Conservation (phyloP, 2,888 invertebrate genomes). For the Syrphus vitripennis region DNA sequence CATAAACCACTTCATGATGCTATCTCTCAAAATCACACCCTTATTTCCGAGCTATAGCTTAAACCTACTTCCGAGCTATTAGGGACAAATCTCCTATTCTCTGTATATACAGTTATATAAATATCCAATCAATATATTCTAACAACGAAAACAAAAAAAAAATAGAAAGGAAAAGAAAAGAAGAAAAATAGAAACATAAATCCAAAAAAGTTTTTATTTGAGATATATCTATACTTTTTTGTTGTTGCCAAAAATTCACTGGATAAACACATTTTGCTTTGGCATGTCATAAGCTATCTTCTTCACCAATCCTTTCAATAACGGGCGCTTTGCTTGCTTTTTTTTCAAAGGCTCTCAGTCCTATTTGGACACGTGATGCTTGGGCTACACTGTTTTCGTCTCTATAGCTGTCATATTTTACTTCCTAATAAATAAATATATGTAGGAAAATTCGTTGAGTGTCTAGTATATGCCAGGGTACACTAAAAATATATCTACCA, state of each 20-base stretch:
- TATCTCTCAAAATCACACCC: background rate
- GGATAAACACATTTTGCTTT: conserved; percentile 39
- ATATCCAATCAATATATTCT: conserved; percentile 13
- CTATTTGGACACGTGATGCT: conserved; percentile 65
- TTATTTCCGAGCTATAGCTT: background rate
- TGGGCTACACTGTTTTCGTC: conserved; percentile 20
- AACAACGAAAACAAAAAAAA: background rate
- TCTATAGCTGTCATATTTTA: conserved; percentile 2
- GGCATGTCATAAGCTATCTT: conserved; percentile 52
- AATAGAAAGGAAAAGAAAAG: background rate
- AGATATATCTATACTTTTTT: conserved; percentile 12
- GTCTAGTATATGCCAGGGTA: too few species aligned
- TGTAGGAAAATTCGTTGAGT: conserved; percentile 26
- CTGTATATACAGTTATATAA: background rate
- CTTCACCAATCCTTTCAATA: background rate
- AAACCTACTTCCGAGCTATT: conserved; percentile 11
- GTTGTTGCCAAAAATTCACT: background rate
- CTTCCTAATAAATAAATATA: background rate
- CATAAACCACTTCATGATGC: conserved; percentile 7
- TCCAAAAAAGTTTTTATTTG: conserved; percentile 35
- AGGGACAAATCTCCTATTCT: conserved; percentile 8
- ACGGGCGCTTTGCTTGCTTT: background rate
- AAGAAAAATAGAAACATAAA: conserved; percentile 20
- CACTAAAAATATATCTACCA: conserved; percentile 44
- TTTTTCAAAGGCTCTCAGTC: background rate